Evolutionary conservation across 2,113 vertebrate species (phyloP).

Genomic region (Elgaria multicarinata): DNA sequence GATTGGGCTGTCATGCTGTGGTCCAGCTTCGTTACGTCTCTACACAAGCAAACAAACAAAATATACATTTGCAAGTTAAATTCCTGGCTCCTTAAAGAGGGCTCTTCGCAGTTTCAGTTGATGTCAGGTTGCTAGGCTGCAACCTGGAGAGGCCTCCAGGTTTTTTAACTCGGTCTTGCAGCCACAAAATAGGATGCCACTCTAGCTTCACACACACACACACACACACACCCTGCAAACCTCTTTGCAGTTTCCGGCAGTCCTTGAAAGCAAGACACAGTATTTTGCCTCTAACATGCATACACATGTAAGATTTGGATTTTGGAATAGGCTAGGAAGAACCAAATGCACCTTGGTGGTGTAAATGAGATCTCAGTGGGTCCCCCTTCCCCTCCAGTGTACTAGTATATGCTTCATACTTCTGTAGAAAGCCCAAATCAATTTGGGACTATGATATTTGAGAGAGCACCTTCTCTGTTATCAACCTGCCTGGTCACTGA

Average conservation of each 20-base stretch:
- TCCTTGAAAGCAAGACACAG: neutral
- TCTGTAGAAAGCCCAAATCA: too few relatives aligned
- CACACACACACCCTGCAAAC: neutral
- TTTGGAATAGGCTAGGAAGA: neutral
- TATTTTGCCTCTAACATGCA: neutral
- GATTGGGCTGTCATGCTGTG: neutral
- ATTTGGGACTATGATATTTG: too few relatives aligned
- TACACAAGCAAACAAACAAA: neutral
- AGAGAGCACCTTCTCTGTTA: too few relatives aligned
- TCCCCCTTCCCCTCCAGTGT: neutral
- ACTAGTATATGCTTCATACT: too few relatives aligned
- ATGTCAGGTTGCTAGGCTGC: neutral
- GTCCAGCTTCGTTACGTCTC: neutral
- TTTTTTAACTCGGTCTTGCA: neutral
- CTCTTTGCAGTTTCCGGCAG: too few relatives aligned
- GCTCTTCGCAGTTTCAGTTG: neutral
- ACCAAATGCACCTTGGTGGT: too few relatives aligned
- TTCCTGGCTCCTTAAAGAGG: neutral
- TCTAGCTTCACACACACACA: too few relatives aligned
- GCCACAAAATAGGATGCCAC: neutral
- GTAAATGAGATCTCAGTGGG: neutral
- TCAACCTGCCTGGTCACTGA: too few relatives aligned
- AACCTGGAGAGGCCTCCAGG: neutral
- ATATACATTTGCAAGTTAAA: constrained; percentile 8
- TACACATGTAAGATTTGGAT: neutral